Conservation (phyloP, 2,113 vertebrate genomes). For the Geococcyx californianus region DNA sequence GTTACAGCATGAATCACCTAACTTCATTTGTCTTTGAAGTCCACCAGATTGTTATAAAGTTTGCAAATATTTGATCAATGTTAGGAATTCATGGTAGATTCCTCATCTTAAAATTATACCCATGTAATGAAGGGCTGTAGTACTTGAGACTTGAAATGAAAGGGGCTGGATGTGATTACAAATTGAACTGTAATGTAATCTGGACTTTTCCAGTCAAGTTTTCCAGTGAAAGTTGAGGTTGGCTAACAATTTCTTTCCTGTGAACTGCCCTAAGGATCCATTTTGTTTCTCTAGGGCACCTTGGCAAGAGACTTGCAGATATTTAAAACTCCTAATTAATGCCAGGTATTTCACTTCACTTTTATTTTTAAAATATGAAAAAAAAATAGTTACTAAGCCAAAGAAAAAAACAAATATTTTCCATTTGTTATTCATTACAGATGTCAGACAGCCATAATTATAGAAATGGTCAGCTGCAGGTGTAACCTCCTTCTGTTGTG, state of each 20-base stretch:
- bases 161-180: constrained; percentile 42
- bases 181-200: constrained; percentile 50
- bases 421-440: constrained; percentile 57
- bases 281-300: constrained; percentile 39
- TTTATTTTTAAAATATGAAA: constrained; percentile 66
- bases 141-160: neutral
- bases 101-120: neutral
- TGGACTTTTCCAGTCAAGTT: constrained; percentile 51
- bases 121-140: neutral
- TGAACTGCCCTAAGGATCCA: constrained; percentile 4
- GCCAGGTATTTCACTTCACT: constrained; percentile 41
- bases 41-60: neutral
- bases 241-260: constrained; percentile 54
- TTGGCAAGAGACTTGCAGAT: constrained; percentile 36
- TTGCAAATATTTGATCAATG: neutral
- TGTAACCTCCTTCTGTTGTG: constrained; percentile 44
- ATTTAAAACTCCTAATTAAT: constrained; percentile 67
- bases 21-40: neutral
- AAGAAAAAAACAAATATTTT: constrained; percentile 49
- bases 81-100: neutral
- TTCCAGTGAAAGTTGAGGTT: constrained; percentile 52
- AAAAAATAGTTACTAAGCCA: neutral
- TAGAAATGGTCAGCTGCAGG: constrained; percentile 61
- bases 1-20: neutral
- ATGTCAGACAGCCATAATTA: constrained; percentile 66